phyloP scores from a whole-genome alignment of 2,797 vertebrate genomes.

The Arctocebus calabarensis region DNA sequence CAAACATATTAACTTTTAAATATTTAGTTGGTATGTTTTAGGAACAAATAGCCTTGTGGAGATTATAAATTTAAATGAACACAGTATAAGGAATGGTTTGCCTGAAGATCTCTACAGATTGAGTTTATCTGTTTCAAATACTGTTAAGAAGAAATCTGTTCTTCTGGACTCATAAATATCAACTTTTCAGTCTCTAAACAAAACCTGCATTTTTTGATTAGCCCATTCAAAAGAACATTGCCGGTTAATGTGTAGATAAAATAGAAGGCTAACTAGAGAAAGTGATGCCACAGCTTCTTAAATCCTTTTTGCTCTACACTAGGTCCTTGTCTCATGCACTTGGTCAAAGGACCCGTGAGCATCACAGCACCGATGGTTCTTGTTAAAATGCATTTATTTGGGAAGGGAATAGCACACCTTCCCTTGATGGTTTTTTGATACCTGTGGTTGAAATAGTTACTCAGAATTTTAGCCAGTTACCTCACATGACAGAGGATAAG shows the following conservation, averaged over 20 bases:
- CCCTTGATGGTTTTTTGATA: not conserved
- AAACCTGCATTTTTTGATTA: not conserved
- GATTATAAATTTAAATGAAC: not conserved
- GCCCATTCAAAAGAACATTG: not conserved
- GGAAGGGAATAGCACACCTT: not conserved
- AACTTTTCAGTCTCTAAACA: not conserved
- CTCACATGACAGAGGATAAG: not conserved
- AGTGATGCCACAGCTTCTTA: not conserved
- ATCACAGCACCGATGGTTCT: not conserved
- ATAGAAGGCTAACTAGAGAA: not conserved
- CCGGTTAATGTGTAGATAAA: not conserved
- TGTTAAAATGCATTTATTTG: conserved; percentile 2
- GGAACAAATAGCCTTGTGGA: not conserved
- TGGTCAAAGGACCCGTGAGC: not conserved
- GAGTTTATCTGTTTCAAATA: conserved; percentile 2
- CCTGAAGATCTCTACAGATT: not conserved
- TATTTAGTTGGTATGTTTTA: not conserved
- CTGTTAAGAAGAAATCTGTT: not conserved
- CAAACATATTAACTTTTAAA: not conserved
- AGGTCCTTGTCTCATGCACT: not conserved
- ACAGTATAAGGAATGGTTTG: not conserved
- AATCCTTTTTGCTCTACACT: not conserved
- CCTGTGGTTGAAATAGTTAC: not conserved
- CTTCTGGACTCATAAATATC: not conserved
- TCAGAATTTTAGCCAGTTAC: not conserved